These are phyloP conservation scores for Caenorhabditis afra DNA, from an alignment of 2,888 invertebrate genomes.

Conservation along the genomic window DNA sequence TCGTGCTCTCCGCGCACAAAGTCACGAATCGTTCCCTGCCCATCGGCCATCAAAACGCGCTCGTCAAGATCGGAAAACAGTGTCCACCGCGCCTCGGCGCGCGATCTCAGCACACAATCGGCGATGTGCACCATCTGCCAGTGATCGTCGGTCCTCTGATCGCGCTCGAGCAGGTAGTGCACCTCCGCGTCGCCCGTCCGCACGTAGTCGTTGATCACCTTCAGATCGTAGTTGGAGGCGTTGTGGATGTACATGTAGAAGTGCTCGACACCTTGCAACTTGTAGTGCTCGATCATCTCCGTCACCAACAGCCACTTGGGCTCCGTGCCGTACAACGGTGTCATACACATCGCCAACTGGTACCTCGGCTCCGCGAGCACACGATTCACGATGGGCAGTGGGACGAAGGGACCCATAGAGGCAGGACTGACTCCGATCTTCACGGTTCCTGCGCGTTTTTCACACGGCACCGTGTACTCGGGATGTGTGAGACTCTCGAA, in stretches of 20 bases:
- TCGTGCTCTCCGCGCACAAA: neutral
- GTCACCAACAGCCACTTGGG: slow-evolving; percentile 46
- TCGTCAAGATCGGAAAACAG: slow-evolving; percentile 3
- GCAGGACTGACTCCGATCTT: slow-evolving; percentile 47
- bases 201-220: slow-evolving; percentile 34
- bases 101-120: slow-evolving; percentile 20
- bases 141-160: slow-evolving; percentile 12
- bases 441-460: slow-evolving; percentile 23
- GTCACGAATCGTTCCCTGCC: neutral
- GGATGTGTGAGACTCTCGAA: slow-evolving; percentile 32
- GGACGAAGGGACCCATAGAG: neutral
- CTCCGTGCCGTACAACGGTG: slow-evolving; percentile 36
- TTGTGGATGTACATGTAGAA: slow-evolving; percentile 45
- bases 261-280: slow-evolving; percentile 43
- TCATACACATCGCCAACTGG: slow-evolving; percentile 40
- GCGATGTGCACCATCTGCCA: slow-evolving; percentile 34
- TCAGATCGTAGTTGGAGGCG: slow-evolving; percentile 16
- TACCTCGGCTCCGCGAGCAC: slow-evolving; percentile 25
- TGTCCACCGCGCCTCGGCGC: slow-evolving; percentile 38
- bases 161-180: slow-evolving; percentile 15
- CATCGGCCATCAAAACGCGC: neutral
- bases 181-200: slow-evolving; percentile 45
- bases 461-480: slow-evolving; percentile 36
- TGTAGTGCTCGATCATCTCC: slow-evolving; percentile 48
- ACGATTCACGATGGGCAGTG: slow-evolving; percentile 28